Conservation (phyloP, 2,797 vertebrate genomes). For the Anguilla megastoma region DNA sequence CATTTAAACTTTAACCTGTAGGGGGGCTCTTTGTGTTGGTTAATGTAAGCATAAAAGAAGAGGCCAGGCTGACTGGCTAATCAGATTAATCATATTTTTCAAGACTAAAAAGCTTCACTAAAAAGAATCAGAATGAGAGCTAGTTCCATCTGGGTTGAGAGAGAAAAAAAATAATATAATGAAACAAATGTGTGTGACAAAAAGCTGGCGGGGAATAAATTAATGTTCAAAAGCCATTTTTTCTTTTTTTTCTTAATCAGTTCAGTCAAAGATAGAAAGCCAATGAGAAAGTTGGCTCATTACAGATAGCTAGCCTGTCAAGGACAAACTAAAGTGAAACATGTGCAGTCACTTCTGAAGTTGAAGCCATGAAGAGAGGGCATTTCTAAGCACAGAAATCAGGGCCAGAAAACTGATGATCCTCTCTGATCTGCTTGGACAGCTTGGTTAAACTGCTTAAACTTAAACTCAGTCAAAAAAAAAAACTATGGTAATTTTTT, state of each 20-base stretch:
- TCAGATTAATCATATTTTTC: conserved; percentile 98
- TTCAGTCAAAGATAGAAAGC: conserved; percentile 68
- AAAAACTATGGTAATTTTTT: conserved; percentile 47
- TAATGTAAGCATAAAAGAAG: conserved; percentile 96
- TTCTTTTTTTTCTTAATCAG: conserved; percentile 60
- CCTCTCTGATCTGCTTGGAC: conserved; percentile 26
- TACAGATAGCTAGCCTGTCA: conserved; percentile 59
- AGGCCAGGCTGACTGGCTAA: conserved; percentile 88
- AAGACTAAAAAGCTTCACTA: conserved; percentile 86
- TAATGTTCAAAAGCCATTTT: conserved; percentile 72
- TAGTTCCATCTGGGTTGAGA: conserved; percentile 75
- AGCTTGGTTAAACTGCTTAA: conserved; percentile 57
- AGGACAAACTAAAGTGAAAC: conserved; percentile 51
- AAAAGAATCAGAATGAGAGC: conserved; percentile 86
- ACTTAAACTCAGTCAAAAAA: conserved; percentile 59
- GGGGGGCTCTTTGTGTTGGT: conserved; percentile 96
- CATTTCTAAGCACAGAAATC: conserved; percentile 34
- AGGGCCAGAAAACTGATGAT: neutral
- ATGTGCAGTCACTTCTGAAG: conserved; percentile 58
- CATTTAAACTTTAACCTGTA: conserved; percentile 99
- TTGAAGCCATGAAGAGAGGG: conserved; percentile 52
- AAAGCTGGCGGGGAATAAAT: conserved; percentile 70
- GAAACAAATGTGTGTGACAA: conserved; percentile 67
- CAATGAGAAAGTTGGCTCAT: conserved; percentile 60
- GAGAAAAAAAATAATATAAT: conserved; percentile 47